Percentiles rank a stretch among this genome's conserved stretches.
These are phyloP conservation scores for Ecliptopera silaceata DNA, from an alignment of 2,888 invertebrate genomes.

Conservation along the genomic window DNA sequence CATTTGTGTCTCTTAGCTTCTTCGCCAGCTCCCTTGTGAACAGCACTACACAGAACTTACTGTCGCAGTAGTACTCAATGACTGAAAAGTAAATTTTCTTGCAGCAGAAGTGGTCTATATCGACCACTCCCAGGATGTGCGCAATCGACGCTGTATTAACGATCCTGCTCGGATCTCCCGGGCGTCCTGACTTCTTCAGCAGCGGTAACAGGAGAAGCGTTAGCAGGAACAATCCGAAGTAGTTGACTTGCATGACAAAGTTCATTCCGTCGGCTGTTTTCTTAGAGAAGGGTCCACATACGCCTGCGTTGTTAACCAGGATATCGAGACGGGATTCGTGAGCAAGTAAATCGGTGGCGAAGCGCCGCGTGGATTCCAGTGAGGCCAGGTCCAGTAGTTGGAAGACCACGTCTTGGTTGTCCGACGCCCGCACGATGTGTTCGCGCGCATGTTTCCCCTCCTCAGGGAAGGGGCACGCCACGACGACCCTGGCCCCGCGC, in stretches of 20 bases:
- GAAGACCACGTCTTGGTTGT: constrained; percentile 85
- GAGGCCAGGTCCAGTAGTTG: constrained; percentile 88
- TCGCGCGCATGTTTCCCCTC: constrained; percentile 68
- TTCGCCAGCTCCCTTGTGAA: constrained; percentile 87
- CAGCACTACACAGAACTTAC: constrained; percentile 88
- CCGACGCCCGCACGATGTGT: constrained; percentile 83
- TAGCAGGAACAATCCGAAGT: constrained; percentile 94
- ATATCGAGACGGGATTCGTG: constrained; percentile 88
- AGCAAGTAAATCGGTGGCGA: constrained; percentile 88
- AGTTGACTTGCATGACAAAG: constrained; percentile 94
- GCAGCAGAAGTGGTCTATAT: constrained; percentile 85
- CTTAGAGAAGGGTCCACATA: constrained; percentile 70
- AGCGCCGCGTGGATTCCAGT: constrained; percentile 87
- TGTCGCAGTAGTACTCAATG: constrained; percentile 79
- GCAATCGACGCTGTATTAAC: constrained; percentile 89
- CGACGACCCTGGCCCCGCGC: constrained; percentile 59
- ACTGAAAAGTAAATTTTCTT: constrained; percentile 9
- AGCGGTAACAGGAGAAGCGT: constrained; percentile 93
- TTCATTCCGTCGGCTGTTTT: constrained; percentile 90
- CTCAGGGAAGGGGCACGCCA: constrained; percentile 59
- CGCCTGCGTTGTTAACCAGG: constrained; percentile 94
- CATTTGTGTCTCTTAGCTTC: constrained; percentile 82
- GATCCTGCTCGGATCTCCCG: constrained; percentile 86
- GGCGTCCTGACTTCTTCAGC: constrained; percentile 79
- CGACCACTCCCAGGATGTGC: constrained; percentile 85